Base-by-base conservation (phyloP, 2,888 invertebrate species). In the Chaetogeoica ovagalla region DNA sequence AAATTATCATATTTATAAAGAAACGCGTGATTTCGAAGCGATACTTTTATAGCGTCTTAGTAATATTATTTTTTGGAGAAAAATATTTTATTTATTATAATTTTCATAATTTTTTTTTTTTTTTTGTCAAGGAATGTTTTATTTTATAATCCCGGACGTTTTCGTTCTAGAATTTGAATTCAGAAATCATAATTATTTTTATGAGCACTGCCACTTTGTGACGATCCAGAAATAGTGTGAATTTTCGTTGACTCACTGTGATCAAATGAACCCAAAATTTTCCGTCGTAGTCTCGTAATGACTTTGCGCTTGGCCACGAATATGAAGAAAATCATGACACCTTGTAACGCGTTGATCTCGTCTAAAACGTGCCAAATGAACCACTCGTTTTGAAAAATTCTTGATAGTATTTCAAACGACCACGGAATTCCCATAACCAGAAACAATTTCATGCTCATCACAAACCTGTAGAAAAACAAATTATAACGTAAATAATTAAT, bases 371-470 rank as follows among this genome's bases (percentile, higher is more conserved):
- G 13, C 82, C 82, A 83, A 23, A 83, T 79, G 2, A 60, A 17
- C 37, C 75, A 57, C 11, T 81, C 9, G 48, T 75, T 81, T 2
- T 72, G 21, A 2, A 82, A 70, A 4, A 66, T 39, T n/a, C 66
- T 62, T 4, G 79, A 77, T 7, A 82, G 23, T n/a, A 82, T 52
- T 57, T 83, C 83, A 17, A 81, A 57, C 19, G 68, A 66, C 83
- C 83, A 83, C 48, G 82, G 81, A 3, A 83, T 70, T 39, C 83
- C 83, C 83, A 83, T 83, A 13, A 82, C 73, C 37, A 83, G 39
- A 59, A 83, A 83, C 30, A 83, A 23, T 68, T 83, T 83, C 8
- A 82, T 52, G 62, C 82, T 81, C 72, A 83, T 81, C 19, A 75
- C 62, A 17, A 82, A 82, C 23, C 83, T 83, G 81, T 37, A 55